Evolutionary conservation across 2,888 invertebrate species (phyloP).

Genomic region (Oscheius onirici): DNA sequence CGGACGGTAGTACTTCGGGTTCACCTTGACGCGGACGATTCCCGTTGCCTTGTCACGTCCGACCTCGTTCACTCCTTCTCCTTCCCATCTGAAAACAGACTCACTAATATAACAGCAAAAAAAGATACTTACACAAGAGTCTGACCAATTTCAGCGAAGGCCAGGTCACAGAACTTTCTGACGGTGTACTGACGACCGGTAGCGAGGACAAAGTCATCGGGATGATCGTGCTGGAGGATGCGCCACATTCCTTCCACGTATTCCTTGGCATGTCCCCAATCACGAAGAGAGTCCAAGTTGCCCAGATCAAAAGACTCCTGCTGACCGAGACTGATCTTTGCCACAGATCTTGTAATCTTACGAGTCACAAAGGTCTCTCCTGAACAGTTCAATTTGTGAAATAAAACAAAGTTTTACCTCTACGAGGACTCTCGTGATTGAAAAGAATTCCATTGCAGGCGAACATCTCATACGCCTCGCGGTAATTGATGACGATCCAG

Average conservation of each 20-base stretch:
- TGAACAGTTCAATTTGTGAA: constrained; percentile 44
- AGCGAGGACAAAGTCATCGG: constrained; percentile 96
- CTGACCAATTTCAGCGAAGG: constrained; percentile 85
- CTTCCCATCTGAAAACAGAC: constrained; percentile 81
- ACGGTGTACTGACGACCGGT: constrained; percentile 95
- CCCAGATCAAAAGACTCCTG: constrained; percentile 85
- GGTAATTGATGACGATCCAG: constrained; percentile 94
- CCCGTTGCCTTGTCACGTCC: constrained; percentile 82
- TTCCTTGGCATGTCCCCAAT: constrained; percentile 84
- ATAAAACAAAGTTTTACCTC: constrained; percentile 75
- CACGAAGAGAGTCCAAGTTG: constrained; percentile 91
- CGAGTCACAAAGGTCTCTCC: constrained; percentile 97
- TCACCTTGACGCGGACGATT: constrained; percentile 84
- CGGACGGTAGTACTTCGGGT: constrained; percentile 89
- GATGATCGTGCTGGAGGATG: constrained; percentile 90
- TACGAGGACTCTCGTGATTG: constrained; percentile 92
- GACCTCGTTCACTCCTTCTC: constrained; percentile 84
- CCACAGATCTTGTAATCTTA: constrained; percentile 95
- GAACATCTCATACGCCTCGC: constrained; percentile 93
- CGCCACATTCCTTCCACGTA: constrained; percentile 90
- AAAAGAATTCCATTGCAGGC: constrained; percentile 95
- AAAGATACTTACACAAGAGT: constrained; percentile 77
- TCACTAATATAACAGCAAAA: background rate
- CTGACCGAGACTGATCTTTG: constrained; percentile 90
- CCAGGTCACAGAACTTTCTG: constrained; percentile 90